Conservation (phyloP, 2,888 invertebrate genomes). For the Protonemura montana region DNA sequence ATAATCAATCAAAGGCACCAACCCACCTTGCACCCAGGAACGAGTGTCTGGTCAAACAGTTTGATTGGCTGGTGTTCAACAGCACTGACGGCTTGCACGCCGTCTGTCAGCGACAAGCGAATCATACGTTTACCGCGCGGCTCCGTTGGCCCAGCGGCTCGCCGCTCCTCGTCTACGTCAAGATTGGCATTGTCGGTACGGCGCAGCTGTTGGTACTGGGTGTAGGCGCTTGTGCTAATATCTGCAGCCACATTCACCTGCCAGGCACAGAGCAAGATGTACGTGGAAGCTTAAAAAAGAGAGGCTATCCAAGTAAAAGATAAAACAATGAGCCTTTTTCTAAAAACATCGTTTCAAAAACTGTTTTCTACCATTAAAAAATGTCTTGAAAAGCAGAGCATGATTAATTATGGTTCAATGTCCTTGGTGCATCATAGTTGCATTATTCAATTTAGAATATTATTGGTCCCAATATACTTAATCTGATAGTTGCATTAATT, state of each 20-base stretch:
- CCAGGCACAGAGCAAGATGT: conserved; percentile 56
- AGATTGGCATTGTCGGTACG: not conserved
- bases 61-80: conserved; percentile 64
- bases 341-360: no score
- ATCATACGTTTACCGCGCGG: conserved; percentile 70
- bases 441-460: no score
- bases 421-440: no score
- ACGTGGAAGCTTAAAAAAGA: no score
- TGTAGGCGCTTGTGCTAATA: conserved; percentile 47
- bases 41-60: conserved; percentile 50
- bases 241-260: conserved; percentile 69
- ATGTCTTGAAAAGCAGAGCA: no score
- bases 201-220: not conserved
- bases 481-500: no score
- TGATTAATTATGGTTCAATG: no score
- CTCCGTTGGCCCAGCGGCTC: conserved; percentile 56
- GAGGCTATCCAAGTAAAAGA: no score
- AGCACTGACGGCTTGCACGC: conserved; percentile 71
- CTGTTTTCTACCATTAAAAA: no score
- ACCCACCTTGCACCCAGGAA: conserved; percentile 54
- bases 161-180: not conserved
- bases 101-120: conserved; percentile 77
- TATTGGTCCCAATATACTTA: no score
- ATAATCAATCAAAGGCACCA: not conserved
- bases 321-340: no score